Evolutionary conservation across 2,113 vertebrate genomes (phyloP), one percentile per base, ranked within the genome.

Genomic region (Hyaena hyaena): DNA sequence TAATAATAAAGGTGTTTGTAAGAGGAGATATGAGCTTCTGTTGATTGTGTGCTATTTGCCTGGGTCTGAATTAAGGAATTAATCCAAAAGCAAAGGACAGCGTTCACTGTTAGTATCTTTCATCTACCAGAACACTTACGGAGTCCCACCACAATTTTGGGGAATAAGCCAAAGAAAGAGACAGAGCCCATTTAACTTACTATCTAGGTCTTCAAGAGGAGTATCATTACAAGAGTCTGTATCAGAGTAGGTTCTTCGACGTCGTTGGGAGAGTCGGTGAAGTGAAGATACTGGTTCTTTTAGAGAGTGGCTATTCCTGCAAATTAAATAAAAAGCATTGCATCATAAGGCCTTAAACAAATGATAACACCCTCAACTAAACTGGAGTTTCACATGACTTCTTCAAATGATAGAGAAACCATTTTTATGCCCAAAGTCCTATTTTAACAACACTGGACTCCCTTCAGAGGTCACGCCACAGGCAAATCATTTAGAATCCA

Each of bases 201-300:
- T 98, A 79, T 99, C 99, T 94, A 98, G 97, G 79, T 99, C 99
- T 97, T 99, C 99, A 43, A 96, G 82, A 65, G 96, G 96, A 94
- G 79, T 61, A 87, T 99, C 99, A 90, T 97, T 99, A 95, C 96
- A 98, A 83, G 99, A 98, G 97, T 99, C 99, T 80, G 99, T 99
- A 97, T 99, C 99, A 0, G 99, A 99, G 90, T 98, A 99, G 1
- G 99, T 99, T 98, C 99, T 99, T 96, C 98, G 98, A 96, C 99
- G 98, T 68, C 98, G 97, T 93, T 99, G 99, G 65, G 98, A 98
- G 58, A 97, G 95, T 89, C 98, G 98, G 86, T 99, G 98, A 94
- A 98, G 88, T 48, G 98, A 97, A 76, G 98, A 97, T 83, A 93
- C 17, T 39, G 98, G 86, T 92, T 99, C 99, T 98, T 98, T 99